These are phyloP conservation scores for Stenodera caucasica DNA, from an alignment of 2,888 invertebrate genomes.

Conservation along the genomic window DNA sequence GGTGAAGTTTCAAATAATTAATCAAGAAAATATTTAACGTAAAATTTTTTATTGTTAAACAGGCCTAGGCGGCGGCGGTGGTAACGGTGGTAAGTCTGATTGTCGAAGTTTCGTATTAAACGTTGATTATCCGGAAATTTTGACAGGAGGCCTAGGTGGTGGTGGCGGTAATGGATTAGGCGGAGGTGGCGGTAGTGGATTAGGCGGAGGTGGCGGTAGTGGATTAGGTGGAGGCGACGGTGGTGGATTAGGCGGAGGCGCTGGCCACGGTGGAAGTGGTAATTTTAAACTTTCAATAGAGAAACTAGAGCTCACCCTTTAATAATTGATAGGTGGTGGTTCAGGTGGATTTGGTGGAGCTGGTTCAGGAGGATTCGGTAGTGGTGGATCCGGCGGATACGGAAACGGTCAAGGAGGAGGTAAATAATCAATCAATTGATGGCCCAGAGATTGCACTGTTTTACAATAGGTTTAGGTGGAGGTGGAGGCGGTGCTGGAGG, in stretches of 20 bases:
- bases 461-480: too few species aligned
- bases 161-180: conserved; percentile 12
- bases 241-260: conserved; percentile 5
- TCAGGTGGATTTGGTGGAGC: conserved; percentile 15
- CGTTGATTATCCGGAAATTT: too few species aligned
- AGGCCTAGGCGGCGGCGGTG: neutral
- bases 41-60: too few species aligned
- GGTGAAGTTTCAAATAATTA: neutral
- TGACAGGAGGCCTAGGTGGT: neutral
- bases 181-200: conserved; percentile 3
- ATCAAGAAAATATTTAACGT: too few species aligned
- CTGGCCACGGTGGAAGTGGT: conserved; percentile 11
- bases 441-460: too few species aligned
- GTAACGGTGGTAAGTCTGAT: neutral
- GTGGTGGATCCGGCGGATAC: conserved; percentile 3
- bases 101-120: too few species aligned
- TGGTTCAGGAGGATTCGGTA: conserved; percentile 7
- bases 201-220: conserved; percentile 3
- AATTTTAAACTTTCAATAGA: conserved; percentile 1
- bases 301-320: neutral
- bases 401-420: conserved; percentile 9
- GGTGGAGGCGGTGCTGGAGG: neutral
- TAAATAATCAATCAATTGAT: too few species aligned
- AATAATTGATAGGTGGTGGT: conserved; percentile 8
- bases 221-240: conserved; percentile 11